Base-by-base conservation (phyloP, 2,797 vertebrate species). In the Pseudotriccus pelzelni region DNA sequence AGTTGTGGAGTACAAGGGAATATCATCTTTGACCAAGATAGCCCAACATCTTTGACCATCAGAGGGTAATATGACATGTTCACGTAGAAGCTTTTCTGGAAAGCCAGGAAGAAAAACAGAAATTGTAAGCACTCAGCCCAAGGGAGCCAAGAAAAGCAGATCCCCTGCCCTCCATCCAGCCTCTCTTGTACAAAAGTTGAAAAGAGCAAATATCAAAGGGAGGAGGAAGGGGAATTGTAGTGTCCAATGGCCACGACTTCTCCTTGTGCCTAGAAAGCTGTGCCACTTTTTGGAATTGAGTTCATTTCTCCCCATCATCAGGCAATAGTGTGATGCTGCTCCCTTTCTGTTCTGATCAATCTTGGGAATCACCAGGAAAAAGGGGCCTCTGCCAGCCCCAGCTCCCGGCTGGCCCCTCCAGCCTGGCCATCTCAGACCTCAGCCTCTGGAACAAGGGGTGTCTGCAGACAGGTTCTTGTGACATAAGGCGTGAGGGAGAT, bases 101-200 rank as follows among this genome's bases (percentile, higher is more conserved):
- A 84, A 83, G 32, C 34, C 50, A 63, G 7, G 23, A 60, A 86
- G 19, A 46, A 69, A 82, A 47, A 1, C 17, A 68, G 56, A 59
- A 49, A 43, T 34, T 28, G 41, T 30, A 34, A 72, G 58, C 25
- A 49, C 50, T 83, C 0, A 0, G 28, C 16, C 10, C 7, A 5
- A n/a, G 10, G 41, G 1, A 86, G 72, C 58, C 90, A 84, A 88
- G 50, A 49, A 86, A 93, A 95, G 39, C 47, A 90, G 67, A 87
- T 58, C 19, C 12, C 22, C 44, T n/a, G 12, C 12, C 25, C 62
- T 67, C 52, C 14, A 12, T 30, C 32, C 74, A 66, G 23, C 19
- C 8, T 9, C 49, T 37, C 63, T 19, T 2, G 1, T 32, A 49
- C 37, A 87, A 78, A 70, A 93, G 25, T 47, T 44, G 46, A 28